Evolutionary conservation across 2,113 vertebrate species (phyloP).

Genomic region (Seriola quinqueradiata): DNA sequence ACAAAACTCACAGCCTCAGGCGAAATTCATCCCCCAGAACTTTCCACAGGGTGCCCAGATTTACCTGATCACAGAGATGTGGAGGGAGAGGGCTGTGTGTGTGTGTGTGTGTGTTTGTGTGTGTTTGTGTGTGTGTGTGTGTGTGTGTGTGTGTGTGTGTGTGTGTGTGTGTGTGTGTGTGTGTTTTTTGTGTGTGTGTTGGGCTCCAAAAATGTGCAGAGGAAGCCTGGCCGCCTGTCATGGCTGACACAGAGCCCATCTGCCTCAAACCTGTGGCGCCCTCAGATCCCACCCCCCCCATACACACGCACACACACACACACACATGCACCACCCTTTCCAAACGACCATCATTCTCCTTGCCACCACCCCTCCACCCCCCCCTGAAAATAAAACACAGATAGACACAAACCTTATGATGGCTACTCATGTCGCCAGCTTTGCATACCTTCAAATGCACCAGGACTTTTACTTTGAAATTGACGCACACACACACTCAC

Average conservation of each 20-base stretch:
- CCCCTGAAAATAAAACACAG: constrained; percentile 90
- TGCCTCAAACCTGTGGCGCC: constrained; percentile 98
- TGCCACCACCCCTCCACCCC: not conserved
- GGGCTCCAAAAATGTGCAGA: constrained; percentile 85
- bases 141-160: constrained; percentile 19
- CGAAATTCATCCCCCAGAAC: constrained; percentile 91
- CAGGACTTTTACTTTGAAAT: constrained; percentile 56
- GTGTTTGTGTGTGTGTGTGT: constrained; percentile 12
- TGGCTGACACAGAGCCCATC: constrained; percentile 97
- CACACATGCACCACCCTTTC: not conserved
- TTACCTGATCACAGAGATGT: constrained; percentile 95
- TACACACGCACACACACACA: constrained; percentile 48
- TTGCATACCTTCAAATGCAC: constrained; percentile 87
- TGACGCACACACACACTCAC: constrained; percentile 35
- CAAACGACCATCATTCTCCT: not conserved
- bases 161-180: constrained; percentile 5
- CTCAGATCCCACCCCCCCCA: constrained; percentile 86
- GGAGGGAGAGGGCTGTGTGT: constrained; percentile 30
- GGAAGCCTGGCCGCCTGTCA: constrained; percentile 95
- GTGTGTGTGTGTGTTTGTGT: constrained; percentile 27
- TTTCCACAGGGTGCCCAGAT: constrained; percentile 95
- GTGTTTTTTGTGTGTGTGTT: constrained; percentile 19
- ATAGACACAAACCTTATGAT: constrained; percentile 91
- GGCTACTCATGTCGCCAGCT: constrained; percentile 95
- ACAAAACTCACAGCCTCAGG: constrained; percentile 95